Base-by-base conservation (phyloP, 2,113 vertebrate genomes). In the Anoplopoma fimbria region DNA sequence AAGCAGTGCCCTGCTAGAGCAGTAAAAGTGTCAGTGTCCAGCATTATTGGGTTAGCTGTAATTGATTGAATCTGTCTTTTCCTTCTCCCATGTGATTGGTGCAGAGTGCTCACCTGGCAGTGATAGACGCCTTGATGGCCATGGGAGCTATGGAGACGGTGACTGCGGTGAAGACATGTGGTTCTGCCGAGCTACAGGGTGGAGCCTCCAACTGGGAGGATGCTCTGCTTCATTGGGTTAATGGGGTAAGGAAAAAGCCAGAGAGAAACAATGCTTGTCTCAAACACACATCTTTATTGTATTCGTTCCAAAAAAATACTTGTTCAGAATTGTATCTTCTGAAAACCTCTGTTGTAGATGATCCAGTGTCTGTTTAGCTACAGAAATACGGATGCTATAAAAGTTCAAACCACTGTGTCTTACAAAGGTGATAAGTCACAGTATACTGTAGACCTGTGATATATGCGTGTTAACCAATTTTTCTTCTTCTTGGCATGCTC, bases 51-150 rank as follows among this genome's bases (percentile, higher is more conserved):
- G 67, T 84, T 81, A 79, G 60, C 33, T 23, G 6, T 84, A 74
- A 83, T 81, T 87, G 62, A 88, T 67, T 79, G 25, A 72, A 68
- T 58, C 65, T 61, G 57, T 33, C 60, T 60, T 38, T 79, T 89
- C 27, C 87, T 80, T 71, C 67, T 87, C 45, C 61, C 10, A 53
- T 90, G 53, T 87, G 81, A 85, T 92, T 89, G 86, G 58, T 89
- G 15, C 92, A 98, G 97, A 95, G 94, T 82, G 96, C 96, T 73
- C 97, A 98, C 92, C 91, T 98, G 64, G 96, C 96, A 29, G 82
- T 97, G 90, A 97, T 97, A 0, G 97, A 98, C 40, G 95, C 96
- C 29, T 91, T 98, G 90, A 98, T 98, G 97, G 88, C 92, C 0
- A 89, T 95, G 83, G 96, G 95, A 69, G 95, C 96, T 84, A 94